Evolutionary conservation across 2,888 invertebrate genomes (phyloP).

Genomic region (Meganola albula): DNA sequence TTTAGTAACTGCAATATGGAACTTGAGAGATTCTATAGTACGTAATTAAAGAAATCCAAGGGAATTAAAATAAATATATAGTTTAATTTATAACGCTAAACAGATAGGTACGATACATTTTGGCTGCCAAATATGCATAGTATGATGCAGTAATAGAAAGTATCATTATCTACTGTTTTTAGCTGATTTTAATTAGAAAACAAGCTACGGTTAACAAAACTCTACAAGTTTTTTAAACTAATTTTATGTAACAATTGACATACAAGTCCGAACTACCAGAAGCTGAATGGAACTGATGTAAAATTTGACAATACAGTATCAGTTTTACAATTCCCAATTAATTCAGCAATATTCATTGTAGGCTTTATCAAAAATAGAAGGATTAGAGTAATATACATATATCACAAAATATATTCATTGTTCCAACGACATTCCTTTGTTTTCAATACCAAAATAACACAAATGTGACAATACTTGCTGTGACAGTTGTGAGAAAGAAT

Average conservation of each 20-base stretch:
- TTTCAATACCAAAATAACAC: slow-evolving; percentile 57
- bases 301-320: slow-evolving; percentile 38
- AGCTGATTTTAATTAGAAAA: no score
- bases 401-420: slow-evolving; percentile 78
- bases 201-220: no score
- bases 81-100: no score
- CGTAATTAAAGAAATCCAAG: no score
- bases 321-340: slow-evolving; percentile 64
- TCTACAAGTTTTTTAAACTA: no score
- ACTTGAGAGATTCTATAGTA: no score
- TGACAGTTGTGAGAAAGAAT: slow-evolving; percentile 10
- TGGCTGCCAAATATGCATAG: no score
- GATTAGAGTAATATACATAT: slow-evolving; percentile 71
- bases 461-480: slow-evolving; percentile 9
- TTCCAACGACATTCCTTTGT: slow-evolving; percentile 58
- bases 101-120: no score
- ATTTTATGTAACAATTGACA: slow-evolving; percentile 41
- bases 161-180: no score
- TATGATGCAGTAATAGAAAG: no score
- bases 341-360: slow-evolving; percentile 63
- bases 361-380: slow-evolving; percentile 78
- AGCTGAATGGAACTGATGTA: slow-evolving; percentile 36
- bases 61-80: no score
- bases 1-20: no score
- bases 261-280: slow-evolving; percentile 37